Evolutionary conservation across 2,113 vertebrate genomes (phyloP).

Genomic region (Sterrhoptilus dennistouni): DNA sequence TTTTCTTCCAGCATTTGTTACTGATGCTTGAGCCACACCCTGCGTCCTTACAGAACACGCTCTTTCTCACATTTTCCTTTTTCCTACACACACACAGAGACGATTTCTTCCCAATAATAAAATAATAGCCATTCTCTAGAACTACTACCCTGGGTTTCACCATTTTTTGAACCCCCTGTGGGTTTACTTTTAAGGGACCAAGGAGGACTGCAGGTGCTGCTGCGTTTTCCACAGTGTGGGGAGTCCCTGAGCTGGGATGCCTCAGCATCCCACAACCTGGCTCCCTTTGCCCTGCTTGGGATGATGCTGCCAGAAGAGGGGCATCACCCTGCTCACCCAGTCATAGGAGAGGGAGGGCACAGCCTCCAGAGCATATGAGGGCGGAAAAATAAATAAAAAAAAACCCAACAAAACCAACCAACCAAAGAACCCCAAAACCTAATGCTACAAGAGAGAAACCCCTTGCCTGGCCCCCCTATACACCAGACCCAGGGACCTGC

Average conservation of each 20-base stretch:
- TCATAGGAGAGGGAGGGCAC: background rate
- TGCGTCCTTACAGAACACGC: background rate
- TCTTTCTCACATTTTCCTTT: background rate
- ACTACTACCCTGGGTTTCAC: background rate
- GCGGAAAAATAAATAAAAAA: too few species aligned
- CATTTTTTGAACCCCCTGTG: fast-evolving
- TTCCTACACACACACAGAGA: background rate
- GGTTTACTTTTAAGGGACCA: background rate
- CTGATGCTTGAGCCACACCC: slow-evolving; percentile 38
- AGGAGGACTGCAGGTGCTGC: background rate
- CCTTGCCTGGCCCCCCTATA: background rate
- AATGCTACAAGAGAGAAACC: background rate
- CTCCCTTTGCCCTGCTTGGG: background rate
- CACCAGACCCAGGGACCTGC: background rate
- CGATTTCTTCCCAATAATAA: background rate
- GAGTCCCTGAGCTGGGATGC: background rate
- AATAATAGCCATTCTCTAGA: background rate
- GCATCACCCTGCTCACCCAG: background rate
- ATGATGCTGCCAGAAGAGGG: background rate
- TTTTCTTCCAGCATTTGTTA: slow-evolving; percentile 36
- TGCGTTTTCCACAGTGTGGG: fast-evolving
- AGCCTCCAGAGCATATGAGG: background rate
- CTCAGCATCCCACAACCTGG: fast-evolving
- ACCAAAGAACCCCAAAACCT: background rate
- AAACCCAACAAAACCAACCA: too few species aligned